A percentile compares a stretch with the other conserved stretches of the same genome.
phyloP scores from a whole-genome alignment of 2,113 vertebrate genomes.

The Piaya cayana region DNA sequence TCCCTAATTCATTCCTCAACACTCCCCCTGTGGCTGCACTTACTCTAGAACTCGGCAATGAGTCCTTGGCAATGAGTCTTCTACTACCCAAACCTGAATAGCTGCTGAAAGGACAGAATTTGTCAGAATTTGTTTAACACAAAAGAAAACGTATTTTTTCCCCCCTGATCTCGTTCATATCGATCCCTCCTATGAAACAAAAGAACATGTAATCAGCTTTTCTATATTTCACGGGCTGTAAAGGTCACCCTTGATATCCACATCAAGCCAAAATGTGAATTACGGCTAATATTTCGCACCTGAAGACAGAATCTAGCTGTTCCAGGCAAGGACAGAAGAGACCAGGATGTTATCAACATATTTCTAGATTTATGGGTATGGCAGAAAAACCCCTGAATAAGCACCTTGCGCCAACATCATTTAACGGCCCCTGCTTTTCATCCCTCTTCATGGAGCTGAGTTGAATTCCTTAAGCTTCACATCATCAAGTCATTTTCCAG shows the following conservation, averaged over 20 bases:
- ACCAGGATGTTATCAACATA: background rate
- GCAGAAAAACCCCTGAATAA: background rate
- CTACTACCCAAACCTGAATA: background rate
- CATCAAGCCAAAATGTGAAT: slow-evolving; percentile 18
- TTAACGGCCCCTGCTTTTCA: background rate
- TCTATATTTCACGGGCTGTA: slow-evolving; percentile 31
- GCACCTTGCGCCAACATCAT: background rate
- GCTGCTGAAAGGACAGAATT: rapidly evolving
- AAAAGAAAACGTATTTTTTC: background rate
- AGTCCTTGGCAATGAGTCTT: background rate
- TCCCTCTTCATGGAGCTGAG: background rate
- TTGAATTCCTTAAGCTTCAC: background rate
- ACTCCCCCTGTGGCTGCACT: background rate
- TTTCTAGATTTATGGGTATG: background rate
- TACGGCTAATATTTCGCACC: background rate
- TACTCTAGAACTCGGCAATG: background rate
- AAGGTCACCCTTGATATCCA: slow-evolving; percentile 33
- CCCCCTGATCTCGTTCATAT: background rate
- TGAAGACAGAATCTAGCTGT: background rate
- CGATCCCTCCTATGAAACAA: slow-evolving; percentile 22
- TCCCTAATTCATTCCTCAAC: background rate
- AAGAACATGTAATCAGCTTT: slow-evolving; percentile 35
- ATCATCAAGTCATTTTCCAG: background rate
- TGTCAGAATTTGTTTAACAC: background rate
- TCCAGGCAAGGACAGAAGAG: background rate